Conservation (phyloP, 1,140 invertebrate species). For the Leptinotarsa undecemlineata region DNA sequence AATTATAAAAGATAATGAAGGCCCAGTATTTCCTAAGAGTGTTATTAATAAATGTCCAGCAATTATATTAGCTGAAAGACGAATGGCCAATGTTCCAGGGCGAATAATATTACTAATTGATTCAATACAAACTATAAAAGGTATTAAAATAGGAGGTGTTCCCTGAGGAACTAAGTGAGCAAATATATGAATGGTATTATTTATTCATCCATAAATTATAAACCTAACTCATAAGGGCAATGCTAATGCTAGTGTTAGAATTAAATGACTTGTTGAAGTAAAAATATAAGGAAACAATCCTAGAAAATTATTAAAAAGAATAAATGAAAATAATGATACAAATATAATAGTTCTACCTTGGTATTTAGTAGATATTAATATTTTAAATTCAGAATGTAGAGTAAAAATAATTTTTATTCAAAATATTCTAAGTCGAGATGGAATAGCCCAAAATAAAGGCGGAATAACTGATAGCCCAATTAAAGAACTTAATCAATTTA, state of each 20-base stretch:
- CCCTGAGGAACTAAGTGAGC: conserved; percentile 65
- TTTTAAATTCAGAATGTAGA: conserved; percentile 61
- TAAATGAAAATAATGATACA: conserved; percentile 60
- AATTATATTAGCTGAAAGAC: conserved; percentile 71
- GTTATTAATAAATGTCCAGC: conserved; percentile 65
- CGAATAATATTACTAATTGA: conserved; percentile 66
- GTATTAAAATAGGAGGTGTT: conserved; percentile 61
- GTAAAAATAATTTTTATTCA: conserved; percentile 56
- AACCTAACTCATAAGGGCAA: conserved; percentile 65
- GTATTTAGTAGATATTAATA: conserved; percentile 53
- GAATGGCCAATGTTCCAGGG: conserved; percentile 65
- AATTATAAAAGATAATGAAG: conserved; percentile 46
- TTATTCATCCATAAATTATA: conserved; percentile 63
- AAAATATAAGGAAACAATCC: conserved; percentile 71
- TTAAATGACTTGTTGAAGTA: conserved; percentile 64
- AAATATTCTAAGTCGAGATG: conserved; percentile 56
- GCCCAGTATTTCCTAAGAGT: conserved; percentile 57
- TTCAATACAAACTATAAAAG: conserved; percentile 64
- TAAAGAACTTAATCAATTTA: conserved; percentile 62
- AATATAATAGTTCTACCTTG: conserved; percentile 59
- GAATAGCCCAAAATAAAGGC: conserved; percentile 57
- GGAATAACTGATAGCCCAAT: conserved; percentile 57
- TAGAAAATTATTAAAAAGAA: conserved; percentile 67
- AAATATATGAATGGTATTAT: conserved; percentile 62
- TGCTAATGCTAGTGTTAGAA: conserved; percentile 59